Evolutionary conservation across 2,113 vertebrate species (phyloP).

Genomic region (Rhea americana): DNA sequence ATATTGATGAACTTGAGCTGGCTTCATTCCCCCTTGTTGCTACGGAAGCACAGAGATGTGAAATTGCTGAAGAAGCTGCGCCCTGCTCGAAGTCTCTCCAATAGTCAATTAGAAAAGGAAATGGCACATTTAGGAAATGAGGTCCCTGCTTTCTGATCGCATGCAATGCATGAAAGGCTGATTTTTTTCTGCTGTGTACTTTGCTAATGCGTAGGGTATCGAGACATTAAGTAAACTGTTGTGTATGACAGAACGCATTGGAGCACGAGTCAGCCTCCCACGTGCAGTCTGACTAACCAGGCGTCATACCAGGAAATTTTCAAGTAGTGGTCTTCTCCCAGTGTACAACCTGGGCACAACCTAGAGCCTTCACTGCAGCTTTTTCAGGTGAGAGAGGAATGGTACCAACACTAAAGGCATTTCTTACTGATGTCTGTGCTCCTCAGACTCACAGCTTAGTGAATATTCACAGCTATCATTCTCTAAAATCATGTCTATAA

Average conservation of each 20-base stretch:
- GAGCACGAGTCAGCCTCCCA: neutral
- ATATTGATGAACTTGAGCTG: conserved; percentile 12
- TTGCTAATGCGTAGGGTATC: conserved; percentile 19
- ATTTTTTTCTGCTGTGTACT: conserved; percentile 28
- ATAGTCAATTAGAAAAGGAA: conserved; percentile 46
- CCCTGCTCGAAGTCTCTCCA: neutral
- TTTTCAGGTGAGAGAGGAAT: neutral
- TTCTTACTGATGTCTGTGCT: neutral
- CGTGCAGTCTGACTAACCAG: neutral
- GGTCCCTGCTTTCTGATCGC: neutral
- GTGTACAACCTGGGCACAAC: neutral
- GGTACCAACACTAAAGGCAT: neutral
- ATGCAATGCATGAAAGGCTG: conserved; percentile 12
- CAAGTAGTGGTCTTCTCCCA: neutral
- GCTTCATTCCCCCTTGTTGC: conserved; percentile 31
- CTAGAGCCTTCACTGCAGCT: neutral
- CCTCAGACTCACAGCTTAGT: neutral
- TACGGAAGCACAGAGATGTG: conserved; percentile 8
- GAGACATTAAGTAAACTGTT: conserved; percentile 23
- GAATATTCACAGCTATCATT: neutral
- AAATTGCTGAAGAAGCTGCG: conserved; percentile 2
- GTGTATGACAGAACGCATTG: neutral
- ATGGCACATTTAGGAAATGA: conserved; percentile 47
- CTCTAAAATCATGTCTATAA: neutral
- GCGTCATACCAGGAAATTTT: neutral